Base-by-base conservation (phyloP, 2,797 vertebrate genomes). In the Acanthurus leucopareius region DNA sequence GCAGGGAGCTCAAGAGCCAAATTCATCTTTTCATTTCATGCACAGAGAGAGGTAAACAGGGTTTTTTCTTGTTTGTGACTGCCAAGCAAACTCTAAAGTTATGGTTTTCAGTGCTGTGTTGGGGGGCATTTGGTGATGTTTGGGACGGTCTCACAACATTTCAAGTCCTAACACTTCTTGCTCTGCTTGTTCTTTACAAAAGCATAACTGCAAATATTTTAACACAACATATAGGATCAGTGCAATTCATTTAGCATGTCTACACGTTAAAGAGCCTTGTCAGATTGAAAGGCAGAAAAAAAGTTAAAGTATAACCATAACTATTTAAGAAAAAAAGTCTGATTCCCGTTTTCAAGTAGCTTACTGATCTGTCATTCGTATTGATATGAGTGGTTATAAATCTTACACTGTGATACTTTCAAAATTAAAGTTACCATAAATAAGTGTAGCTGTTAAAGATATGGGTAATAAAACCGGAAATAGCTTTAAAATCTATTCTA, bases 11-110 rank as follows among this genome's bases (percentile, higher is more conserved):
- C 51, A 57, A 64, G 72, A 78, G 69, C 71, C 78, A 77, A 82
- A 87, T 85, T 75, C 69, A 90, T 87, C 74, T 89, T 87, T 90
- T 87, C 77, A 89, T 92, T 90, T 92, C 82, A 88, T 82, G 86
- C 91, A 79, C 84, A 81, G 47, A 71, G 49, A 74, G 73, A 82
- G 80, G 81, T 81, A 85, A 82, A 85, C 69, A 67, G 57, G 61
- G 64, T 60, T 84, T 79, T 49, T 73, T 69, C 73, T 79, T 70
- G 66, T 73, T 71, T 79, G 82, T 68, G 86, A 88, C 74, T 82
- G 85, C 68, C 54, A 73, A 38, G 73, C 65, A 62, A 65, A 85
- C 68, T 82, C 71, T 20, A 19, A 53, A 71, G 45, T 71, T 68
- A 65, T 49, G 45, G 79, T 69, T 82, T 73, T 77, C 19, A 77